These are phyloP conservation scores for Heliconius ethilla DNA, from an alignment of 2,888 invertebrate genomes.

Conservation along the genomic window DNA sequence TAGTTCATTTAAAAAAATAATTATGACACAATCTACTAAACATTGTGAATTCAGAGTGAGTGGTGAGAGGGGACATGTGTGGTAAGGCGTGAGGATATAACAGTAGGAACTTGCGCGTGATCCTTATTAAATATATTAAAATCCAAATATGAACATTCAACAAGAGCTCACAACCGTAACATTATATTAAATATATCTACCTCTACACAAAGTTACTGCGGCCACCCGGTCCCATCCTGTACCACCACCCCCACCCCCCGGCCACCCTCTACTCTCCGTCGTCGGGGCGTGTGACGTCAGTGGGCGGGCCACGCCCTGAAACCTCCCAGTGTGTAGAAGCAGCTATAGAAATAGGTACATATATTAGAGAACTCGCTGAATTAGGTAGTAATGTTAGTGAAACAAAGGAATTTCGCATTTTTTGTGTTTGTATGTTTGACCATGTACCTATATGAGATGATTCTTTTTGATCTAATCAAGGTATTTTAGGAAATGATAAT, in stretches of 20 bases:
- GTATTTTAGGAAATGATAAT: background rate
- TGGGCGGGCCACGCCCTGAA: constrained; percentile 55
- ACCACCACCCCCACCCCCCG: background rate
- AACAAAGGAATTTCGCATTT: background rate
- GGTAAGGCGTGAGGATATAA: too few relatives aligned
- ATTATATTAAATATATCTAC: constrained; percentile 5
- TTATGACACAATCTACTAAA: too few relatives aligned
- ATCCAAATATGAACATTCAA: background rate
- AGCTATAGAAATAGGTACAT: background rate
- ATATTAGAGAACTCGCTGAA: background rate
- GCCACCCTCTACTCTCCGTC: background rate
- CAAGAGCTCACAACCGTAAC: background rate
- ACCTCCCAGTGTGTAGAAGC: background rate
- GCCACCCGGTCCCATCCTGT: constrained; percentile 20
- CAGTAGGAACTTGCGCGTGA: background rate
- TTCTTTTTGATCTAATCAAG: too few relatives aligned
- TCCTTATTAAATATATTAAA: background rate
- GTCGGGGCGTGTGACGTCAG: constrained; percentile 60
- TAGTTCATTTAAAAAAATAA: too few relatives aligned
- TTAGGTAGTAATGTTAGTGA: background rate
- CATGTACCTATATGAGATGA: too few relatives aligned
- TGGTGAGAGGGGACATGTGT: too few relatives aligned
- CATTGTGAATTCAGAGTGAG: too few relatives aligned
- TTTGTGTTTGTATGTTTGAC: background rate
- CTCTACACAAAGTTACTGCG: constrained; percentile 22